A percentile compares a stretch with the other conserved stretches of the same genome.
phyloP scores from a whole-genome alignment of 92 coral and sea anemone species.

The Diadumene lineata region DNA sequence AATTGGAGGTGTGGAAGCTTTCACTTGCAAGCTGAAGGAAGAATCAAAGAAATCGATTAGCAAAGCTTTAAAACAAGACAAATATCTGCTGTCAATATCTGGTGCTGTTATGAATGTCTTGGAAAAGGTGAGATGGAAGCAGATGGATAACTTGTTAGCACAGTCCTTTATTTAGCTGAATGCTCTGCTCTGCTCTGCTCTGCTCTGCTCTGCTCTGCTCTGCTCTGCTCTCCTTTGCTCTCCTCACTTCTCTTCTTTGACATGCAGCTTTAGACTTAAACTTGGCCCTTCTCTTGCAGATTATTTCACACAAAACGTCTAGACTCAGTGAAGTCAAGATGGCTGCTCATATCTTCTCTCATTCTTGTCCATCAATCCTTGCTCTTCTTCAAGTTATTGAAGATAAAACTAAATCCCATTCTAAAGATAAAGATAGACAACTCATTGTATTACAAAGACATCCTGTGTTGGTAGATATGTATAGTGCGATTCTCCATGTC shows the following conservation, averaged over 20 bases:
- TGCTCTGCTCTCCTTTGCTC: no score
- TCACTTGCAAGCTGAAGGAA: neutral
- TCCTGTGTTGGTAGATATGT: conserved; percentile 59
- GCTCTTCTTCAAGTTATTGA: conserved; percentile 24
- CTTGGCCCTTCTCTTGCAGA: no score
- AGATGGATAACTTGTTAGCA: no score
- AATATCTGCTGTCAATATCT: conserved; percentile 1
- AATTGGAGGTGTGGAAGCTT: neutral
- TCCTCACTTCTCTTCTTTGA: no score
- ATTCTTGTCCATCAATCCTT: conserved; percentile 42
- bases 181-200: no score
- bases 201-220: no score
- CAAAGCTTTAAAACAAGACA: conserved; percentile 1
- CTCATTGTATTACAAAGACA: conserved; percentile 9
- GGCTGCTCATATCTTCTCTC: conserved; percentile 29
- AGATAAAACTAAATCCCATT: conserved; percentile 9
- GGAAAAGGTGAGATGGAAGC: conserved; percentile 8
- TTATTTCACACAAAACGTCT: conserved; percentile 39
- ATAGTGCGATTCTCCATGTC: conserved; percentile 51
- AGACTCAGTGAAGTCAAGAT: conserved; percentile 37
- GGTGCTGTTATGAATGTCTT: conserved; percentile 16
- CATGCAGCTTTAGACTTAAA: no score
- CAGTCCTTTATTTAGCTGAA: no score
- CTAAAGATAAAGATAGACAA: neutral
- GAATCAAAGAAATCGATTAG: neutral